phyloP scores from a whole-genome alignment of 2,113 vertebrate species.

The Anas platyrhynchos region DNA sequence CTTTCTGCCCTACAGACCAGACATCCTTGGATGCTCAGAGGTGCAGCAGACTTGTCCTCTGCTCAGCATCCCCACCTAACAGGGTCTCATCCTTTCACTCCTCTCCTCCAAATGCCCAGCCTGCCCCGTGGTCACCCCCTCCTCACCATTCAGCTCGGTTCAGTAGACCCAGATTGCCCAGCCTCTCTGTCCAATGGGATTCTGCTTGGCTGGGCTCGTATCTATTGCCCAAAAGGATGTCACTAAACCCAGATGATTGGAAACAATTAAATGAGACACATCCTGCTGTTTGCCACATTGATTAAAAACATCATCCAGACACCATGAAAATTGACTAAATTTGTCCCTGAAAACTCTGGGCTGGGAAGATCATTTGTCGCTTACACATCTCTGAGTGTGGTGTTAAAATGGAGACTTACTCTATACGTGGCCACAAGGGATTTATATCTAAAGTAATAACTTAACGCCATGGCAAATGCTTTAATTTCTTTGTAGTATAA shows the following conservation, averaged over 20 bases:
- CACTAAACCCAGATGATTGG: not conserved
- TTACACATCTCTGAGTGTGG: not conserved
- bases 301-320: not conserved
- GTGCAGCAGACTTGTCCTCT: not conserved
- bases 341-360: not conserved
- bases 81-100: not conserved
- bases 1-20: not conserved
- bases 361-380: not conserved
- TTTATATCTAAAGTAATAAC: slow-evolving; percentile 48
- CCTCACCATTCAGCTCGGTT: not conserved
- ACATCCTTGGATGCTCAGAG: not conserved
- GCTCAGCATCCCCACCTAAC: not conserved
- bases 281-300: not conserved
- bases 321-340: not conserved
- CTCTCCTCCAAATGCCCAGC: not conserved
- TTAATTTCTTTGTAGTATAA: slow-evolving; percentile 58
- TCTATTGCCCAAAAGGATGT: not conserved
- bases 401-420: not conserved
- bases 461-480: not conserved
- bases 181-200: not conserved
- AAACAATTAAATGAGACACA: not conserved
- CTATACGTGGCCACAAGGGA: not conserved
- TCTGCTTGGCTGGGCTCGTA: not conserved
- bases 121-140: not conserved
- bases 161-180: not conserved